Evolutionary conservation across 2,113 vertebrate species (phyloP), one percentile per base, ranked within the genome.

Genomic region (Apus apus): DNA sequence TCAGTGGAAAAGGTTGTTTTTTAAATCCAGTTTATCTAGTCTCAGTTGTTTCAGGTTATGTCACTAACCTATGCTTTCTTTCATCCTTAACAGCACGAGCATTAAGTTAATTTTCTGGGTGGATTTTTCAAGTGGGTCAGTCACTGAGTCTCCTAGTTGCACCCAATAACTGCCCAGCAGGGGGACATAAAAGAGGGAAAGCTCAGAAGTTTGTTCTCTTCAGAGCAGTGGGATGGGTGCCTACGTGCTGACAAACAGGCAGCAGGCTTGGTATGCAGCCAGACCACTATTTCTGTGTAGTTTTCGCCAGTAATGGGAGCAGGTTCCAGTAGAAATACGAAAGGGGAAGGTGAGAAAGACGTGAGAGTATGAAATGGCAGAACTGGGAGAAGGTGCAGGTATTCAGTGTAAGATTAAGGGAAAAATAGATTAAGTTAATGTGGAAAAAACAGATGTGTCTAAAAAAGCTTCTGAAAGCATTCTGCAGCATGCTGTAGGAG

Each of bases 121-220:
- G 81, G 61, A 54, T 48, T 58, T n/a, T 25, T 66, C 4, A 5
- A 81, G 34, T 20, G 68, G 19, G 4, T 50, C 3, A 2, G 13
- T n/a, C 0, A 0, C 32, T 2, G 65, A 67, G 10, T 57, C 65
- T 75, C 38, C 40, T 58, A 30, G 11, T 7, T 48, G 27, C 38
- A 38, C 14, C 11, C 20, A 25, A 13, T 23, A 65, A 2, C 27
- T 88, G 60, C 29, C 15, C 53, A 12, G 36, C 19, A 27, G 3
- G 9, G 30, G 38, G 32, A 38, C 12, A 8, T 46, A 9, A 7
- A 12, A 3, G 2, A 23, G 21, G 19, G 65, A 26, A 65, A 65
- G 65, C 48, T 87, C 38, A 19, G 46, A 8, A 46, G 29, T 13
- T 34, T 23, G 12, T 8, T 29, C 64, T 67, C 13, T 77, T 40